phyloP scores from a whole-genome alignment of 2,888 invertebrate species.

The Caenorhabditis sulstoni region DNA sequence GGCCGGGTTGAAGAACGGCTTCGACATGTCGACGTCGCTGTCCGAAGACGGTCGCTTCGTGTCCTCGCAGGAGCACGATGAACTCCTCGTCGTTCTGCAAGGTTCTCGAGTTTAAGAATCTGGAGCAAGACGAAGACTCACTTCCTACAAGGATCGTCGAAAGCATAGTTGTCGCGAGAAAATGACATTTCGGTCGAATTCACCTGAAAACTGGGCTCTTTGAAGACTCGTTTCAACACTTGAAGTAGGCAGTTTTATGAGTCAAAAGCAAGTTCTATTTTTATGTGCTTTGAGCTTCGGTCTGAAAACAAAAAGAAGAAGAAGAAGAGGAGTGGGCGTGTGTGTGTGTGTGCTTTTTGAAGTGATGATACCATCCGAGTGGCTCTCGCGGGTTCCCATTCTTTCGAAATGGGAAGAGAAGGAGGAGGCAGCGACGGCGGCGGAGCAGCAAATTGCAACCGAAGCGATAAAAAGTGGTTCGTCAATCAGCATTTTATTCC shows the following conservation, averaged over 20 bases:
- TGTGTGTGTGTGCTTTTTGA: constrained; percentile 20
- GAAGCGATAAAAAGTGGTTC: constrained; percentile 46
- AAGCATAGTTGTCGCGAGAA: constrained; percentile 44
- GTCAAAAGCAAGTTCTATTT: constrained; percentile 17
- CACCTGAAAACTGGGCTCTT: constrained; percentile 16
- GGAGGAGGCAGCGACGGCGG: neutral
- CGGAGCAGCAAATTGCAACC: constrained; percentile 21
- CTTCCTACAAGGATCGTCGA: constrained; percentile 51
- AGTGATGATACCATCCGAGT: neutral
- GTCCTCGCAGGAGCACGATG: constrained; percentile 20
- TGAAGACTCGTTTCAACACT: neutral
- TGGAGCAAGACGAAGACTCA: neutral
- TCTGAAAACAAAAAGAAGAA: constrained; percentile 14
- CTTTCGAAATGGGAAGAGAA: constrained; percentile 16
- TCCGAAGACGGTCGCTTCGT: constrained; percentile 7
- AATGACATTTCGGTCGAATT: constrained; percentile 41
- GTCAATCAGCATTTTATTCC: constrained; percentile 53
- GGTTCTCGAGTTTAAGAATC: too few species aligned
- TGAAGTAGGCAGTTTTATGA: neutral
- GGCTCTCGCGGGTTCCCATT: neutral
- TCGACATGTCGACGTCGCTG: constrained; percentile 47
- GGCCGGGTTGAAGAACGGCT: constrained; percentile 50
- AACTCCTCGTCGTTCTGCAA: constrained; percentile 25
- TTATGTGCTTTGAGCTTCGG: constrained; percentile 30
- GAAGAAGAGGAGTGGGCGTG: constrained; percentile 17